Conservation (phyloP, 2,797 vertebrate species). For the Syncerus caffer region DNA sequence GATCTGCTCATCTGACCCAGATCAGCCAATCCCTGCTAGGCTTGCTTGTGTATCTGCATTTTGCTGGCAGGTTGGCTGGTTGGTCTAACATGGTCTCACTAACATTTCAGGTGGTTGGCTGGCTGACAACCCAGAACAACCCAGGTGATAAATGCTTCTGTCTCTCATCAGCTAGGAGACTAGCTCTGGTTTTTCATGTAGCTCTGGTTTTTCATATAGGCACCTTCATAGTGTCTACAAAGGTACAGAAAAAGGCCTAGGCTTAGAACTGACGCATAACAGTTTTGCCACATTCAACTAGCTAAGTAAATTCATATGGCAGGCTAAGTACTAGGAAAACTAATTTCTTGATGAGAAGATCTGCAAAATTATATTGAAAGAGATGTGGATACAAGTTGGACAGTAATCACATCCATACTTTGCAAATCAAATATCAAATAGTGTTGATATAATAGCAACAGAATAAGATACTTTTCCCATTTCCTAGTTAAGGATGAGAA, state of each 20-base stretch:
- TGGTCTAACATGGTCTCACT: background rate
- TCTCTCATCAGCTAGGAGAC: background rate
- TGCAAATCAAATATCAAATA: background rate
- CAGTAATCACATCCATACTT: background rate
- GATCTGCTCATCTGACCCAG: background rate
- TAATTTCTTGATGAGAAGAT: background rate
- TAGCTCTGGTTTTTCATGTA: background rate
- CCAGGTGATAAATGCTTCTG: background rate
- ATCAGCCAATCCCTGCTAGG: background rate
- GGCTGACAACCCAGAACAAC: background rate
- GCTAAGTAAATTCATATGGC: background rate
- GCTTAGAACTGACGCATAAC: background rate
- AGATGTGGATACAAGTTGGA: background rate
- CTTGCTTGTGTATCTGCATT: background rate
- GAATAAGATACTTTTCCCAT: background rate
- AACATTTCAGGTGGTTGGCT: background rate
- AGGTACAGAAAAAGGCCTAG: background rate
- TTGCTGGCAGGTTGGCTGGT: background rate
- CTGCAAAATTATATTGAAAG: background rate
- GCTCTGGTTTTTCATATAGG: background rate
- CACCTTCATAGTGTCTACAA: background rate
- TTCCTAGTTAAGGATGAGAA: background rate
- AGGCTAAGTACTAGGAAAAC: background rate
- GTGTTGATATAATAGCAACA: background rate
- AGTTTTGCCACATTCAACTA: background rate